Base-by-base conservation (phyloP, 37 sponge, comb jelly and placozoan species). In the Amphimedon queenslandica region DNA sequence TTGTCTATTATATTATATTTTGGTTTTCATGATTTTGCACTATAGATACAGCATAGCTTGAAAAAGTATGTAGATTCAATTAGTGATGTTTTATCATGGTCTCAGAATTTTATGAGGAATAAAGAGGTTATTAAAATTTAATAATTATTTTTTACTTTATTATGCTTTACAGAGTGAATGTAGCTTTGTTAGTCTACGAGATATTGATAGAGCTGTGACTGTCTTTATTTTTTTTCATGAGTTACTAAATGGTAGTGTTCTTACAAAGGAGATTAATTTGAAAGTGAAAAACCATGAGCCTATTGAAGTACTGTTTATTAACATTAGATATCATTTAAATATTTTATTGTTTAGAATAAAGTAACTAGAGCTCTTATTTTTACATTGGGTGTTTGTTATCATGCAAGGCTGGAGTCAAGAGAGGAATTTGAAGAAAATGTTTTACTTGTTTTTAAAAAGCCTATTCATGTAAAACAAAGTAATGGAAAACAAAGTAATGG, bases 111-210 rank as follows among this genome's bases (percentile, higher is more conserved):
- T 13, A 47, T 47, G 53, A 47, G 53, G 13, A 47, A 47, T 8
- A 47, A 13, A 47, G 13, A 47, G 53, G 53, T 47, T 47, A 47
- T 13, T 47, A 18, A 13, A 13, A 18, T 47, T 47, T 47, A 13
- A 18, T 47, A 47, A 8, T 28, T n/a, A 60, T 21, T 31, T 23
- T 23, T 43, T 0, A 37, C 16, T 2, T 3, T 10, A 27, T 43
- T 25, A 36, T 61, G 6, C 3, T 1, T 55, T 33, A 20, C 36
- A 90, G 83, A 83, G 86, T 81, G 91, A 90, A 42, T 90, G 90
- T 64, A 91, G 88, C 47, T 91, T 77, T 82, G 92, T 91, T 6
- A 91, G 92, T 51, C 63, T 91, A 24, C 67, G 92, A 10, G 92
- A 91, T 81, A 78, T 91, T 23, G 88, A 91, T 42, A 72, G 92